A percentile compares a stretch with the other conserved stretches of the same genome.
Evolutionary conservation across 2,797 vertebrate species (phyloP).

Genomic region (Premnoplex brunnescens): DNA sequence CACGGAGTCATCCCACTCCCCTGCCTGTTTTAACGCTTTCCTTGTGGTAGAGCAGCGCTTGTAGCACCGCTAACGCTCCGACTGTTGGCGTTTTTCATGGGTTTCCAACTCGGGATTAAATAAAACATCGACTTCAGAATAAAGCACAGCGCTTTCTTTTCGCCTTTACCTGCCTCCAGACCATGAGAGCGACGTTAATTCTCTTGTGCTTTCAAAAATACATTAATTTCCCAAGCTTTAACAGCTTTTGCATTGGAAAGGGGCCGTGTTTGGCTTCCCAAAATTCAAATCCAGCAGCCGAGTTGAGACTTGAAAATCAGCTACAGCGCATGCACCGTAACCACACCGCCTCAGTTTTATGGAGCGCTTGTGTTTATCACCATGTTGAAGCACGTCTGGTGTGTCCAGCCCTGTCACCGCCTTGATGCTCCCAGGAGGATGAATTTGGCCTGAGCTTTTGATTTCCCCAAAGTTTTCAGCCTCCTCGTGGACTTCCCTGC

Average conservation of each 20-base stretch:
- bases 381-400: neutral
- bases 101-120: slow-evolving; percentile 58
- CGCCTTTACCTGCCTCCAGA: rapidly evolving
- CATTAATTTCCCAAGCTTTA: rapidly evolving
- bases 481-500: neutral
- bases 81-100: slow-evolving; percentile 53
- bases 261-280: neutral
- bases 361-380: neutral
- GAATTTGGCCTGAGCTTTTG: neutral
- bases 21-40: slow-evolving; percentile 52
- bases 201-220: neutral
- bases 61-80: slow-evolving; percentile 44
- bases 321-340: slow-evolving; percentile 26
- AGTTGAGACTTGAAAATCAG: slow-evolving; percentile 73
- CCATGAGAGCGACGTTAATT: rapidly evolving
- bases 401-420: neutral
- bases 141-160: rapidly evolving
- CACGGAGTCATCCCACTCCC: slow-evolving; percentile 11
- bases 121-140: rapidly evolving
- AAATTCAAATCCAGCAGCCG: neutral
- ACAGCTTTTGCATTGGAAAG: neutral
- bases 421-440: neutral
- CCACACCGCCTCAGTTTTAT: neutral
- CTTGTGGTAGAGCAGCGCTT: slow-evolving; percentile 57
- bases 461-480: neutral